Percentiles rank a stretch among this genome's conserved stretches.
Conservation (phyloP, 1,140 invertebrate genomes). For the Lucilia cuprina region DNA sequence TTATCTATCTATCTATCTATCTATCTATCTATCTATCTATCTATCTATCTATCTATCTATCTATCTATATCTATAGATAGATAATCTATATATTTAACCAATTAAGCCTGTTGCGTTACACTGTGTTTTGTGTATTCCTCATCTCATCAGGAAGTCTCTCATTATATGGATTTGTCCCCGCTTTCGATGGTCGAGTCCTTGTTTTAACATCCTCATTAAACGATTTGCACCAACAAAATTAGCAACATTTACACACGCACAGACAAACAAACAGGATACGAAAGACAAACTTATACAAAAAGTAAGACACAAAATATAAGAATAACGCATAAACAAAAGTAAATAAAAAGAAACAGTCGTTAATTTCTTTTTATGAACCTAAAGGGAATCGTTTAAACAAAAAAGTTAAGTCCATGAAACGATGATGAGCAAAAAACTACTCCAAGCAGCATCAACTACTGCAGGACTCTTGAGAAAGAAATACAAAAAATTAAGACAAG, state of each 20-base stretch:
- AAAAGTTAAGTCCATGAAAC: not conserved
- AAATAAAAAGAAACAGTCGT: conserved; percentile 48
- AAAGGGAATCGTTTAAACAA: conserved; percentile 59
- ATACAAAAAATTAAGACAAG: not conserved
- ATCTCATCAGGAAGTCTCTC: not conserved
- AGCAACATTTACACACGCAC: too few relatives aligned
- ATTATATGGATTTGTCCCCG: not conserved
- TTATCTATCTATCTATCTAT: too few relatives aligned
- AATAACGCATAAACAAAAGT: not conserved
- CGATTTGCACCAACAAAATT: conserved; percentile 44
- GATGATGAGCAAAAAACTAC: not conserved
- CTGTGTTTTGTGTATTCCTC: not conserved
- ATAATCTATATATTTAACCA: too few relatives aligned
- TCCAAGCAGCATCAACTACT: not conserved
- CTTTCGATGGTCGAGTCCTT: not conserved
- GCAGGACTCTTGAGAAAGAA: not conserved
- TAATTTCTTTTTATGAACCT: conserved; percentile 64
- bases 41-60: too few relatives aligned
- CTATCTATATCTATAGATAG: too few relatives aligned
- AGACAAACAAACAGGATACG: not conserved
- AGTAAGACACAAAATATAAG: not conserved
- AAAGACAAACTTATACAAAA: not conserved
- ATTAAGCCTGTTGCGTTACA: not conserved
- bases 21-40: too few relatives aligned
- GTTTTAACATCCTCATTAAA: conserved; percentile 60